Conservation (phyloP, 2,113 vertebrate genomes). For the Chelonoidis abingdonii region DNA sequence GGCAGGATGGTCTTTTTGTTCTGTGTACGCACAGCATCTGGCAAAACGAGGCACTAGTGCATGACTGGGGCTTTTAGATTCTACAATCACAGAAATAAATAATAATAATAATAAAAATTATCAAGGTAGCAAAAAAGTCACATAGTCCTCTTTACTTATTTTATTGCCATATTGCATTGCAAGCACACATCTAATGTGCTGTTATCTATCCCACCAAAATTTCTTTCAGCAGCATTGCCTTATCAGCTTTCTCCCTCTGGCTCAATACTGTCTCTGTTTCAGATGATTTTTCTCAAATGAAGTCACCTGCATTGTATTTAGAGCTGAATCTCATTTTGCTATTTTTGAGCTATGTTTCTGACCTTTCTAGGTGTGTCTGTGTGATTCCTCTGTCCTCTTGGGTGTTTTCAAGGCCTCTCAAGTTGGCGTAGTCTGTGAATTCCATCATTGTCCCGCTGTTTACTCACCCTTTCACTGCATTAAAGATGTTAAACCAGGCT, state of each 20-base stretch:
- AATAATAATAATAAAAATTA: not conserved
- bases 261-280: not conserved
- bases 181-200: not conserved
- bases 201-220: not conserved
- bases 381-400: not conserved
- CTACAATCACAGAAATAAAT: not conserved
- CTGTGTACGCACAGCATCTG: not conserved
- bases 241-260: not conserved
- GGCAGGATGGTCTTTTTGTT: not conserved
- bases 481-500: not conserved
- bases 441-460: not conserved
- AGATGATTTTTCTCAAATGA: not conserved
- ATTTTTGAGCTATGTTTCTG: not conserved
- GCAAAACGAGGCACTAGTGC: not conserved
- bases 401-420: not conserved
- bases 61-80: not conserved
- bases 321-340: not conserved
- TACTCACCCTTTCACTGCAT: not conserved
- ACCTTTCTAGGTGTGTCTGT: not conserved
- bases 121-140: not conserved
- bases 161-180: accelerated
- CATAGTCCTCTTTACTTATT: accelerated
- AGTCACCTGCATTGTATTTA: accelerated
- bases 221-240: not conserved
- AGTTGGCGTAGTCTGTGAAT: not conserved